These are phyloP conservation scores for Monodelphis domestica DNA, from an alignment of 2,797 vertebrate species.

Conservation along the genomic window DNA sequence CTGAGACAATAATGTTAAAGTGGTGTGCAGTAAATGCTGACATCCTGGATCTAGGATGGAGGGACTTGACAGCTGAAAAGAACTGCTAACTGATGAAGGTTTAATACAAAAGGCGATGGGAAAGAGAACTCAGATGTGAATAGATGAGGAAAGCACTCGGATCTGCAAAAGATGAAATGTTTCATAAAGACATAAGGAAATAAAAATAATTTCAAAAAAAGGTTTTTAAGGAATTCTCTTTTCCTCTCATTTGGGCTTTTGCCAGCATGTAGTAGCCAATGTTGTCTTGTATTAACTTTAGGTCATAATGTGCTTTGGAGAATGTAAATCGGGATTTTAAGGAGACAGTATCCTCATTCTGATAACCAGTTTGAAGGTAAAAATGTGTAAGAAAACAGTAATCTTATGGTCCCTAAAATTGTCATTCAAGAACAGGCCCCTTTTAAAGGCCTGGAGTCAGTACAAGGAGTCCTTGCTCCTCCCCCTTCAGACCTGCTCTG, in stretches of 20 bases:
- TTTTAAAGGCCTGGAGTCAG: neutral
- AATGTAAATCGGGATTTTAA: neutral
- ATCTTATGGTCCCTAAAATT: neutral
- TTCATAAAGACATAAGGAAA: constrained; percentile 71
- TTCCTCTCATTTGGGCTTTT: neutral
- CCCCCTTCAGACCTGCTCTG: neutral
- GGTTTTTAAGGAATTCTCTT: neutral
- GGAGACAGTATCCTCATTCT: neutral
- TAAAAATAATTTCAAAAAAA: constrained; percentile 67
- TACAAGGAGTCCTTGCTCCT: neutral
- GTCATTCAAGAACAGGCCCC: neutral
- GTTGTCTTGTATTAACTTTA: neutral
- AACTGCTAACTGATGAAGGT: constrained; percentile 58
- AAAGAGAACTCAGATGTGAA: constrained; percentile 61
- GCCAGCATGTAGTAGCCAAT: neutral
- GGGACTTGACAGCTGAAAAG: constrained; percentile 69
- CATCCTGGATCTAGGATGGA: constrained; percentile 62
- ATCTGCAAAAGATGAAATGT: constrained; percentile 68
- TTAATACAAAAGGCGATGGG: constrained; percentile 73
- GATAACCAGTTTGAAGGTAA: neutral
- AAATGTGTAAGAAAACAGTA: neutral
- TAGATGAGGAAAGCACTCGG: constrained; percentile 74
- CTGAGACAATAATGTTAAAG: constrained; percentile 49
- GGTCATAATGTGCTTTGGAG: neutral
- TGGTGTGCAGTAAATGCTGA: constrained; percentile 20